Conservation (phyloP, 1,140 invertebrate genomes). For the Homarus americanus region DNA sequence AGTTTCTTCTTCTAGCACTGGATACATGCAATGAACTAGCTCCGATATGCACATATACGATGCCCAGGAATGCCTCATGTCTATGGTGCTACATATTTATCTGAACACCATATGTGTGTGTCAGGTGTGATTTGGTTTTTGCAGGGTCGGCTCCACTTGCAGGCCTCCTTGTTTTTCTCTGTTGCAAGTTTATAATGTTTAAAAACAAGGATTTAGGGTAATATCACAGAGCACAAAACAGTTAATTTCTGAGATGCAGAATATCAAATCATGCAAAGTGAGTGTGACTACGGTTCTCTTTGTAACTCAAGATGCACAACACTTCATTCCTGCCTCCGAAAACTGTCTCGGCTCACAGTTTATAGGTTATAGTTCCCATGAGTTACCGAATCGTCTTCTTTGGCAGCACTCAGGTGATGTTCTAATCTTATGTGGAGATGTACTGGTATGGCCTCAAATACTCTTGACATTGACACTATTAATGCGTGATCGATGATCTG, state of each 20-base stretch:
- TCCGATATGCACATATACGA: conserved; percentile 21
- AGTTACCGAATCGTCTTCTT: not conserved
- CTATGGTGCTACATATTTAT: conserved; percentile 23
- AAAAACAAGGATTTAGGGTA: not conserved
- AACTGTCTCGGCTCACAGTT: not conserved
- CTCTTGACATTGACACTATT: too few relatives aligned
- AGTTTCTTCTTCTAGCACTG: conserved; percentile 17
- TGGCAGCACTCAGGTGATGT: too few relatives aligned
- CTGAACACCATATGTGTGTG: conserved; percentile 16
- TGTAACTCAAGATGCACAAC: not conserved
- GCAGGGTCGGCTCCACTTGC: not conserved
- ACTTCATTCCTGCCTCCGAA: not conserved
- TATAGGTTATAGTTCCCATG: not conserved
- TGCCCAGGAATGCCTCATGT: not conserved
- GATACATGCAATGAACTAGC: conserved; percentile 32
- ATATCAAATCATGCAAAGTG: not conserved
- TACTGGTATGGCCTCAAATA: too few relatives aligned
- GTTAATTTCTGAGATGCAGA: not conserved
- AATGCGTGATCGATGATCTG: too few relatives aligned
- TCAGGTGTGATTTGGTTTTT: conserved; percentile 39
- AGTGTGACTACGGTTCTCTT: not conserved
- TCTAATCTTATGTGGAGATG: too few relatives aligned
- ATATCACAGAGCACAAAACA: not conserved
- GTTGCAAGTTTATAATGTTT: conserved; percentile 8
- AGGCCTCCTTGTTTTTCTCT: conserved; percentile 15